Evolutionary conservation across 2,888 invertebrate genomes (phyloP), one percentile per base, ranked within the genome.

Genomic region (Brachylomia viminalis): DNA sequence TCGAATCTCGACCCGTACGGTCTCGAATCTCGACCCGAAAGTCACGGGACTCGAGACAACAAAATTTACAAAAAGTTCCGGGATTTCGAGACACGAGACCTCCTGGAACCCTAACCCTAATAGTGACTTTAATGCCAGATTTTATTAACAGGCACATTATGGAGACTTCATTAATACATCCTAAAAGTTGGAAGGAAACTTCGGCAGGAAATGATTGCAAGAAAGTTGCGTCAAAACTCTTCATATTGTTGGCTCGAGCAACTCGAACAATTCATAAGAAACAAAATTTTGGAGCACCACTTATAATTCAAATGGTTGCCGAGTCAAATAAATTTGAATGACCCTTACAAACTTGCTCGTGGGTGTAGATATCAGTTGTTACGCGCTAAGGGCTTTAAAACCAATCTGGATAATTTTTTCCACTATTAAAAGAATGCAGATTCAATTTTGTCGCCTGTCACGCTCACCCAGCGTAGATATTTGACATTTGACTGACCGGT

Each of bases 151-250:
- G 20, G 45, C 27, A 42, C 11, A 42, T 27, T 2, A 10, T 62
- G 17, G 4, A 62, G n/a, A n/a, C n/a, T 42, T 13, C 27, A 1
- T 33, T 33, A 6, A n/a, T 33, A 5, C 11, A 42, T 8, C 20
- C 5, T 2, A 7, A 23, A 38, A 49, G 8, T 42, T 58, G 0
- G 2, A 38, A 42, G 3, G 20, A 77, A 27, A n/a, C 11, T 47
- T 47, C 27, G 33, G 3, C 17, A 74, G 66, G 47, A 74, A 83
- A 58, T 72, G 1, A 62, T 23, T 72, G 59, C 83, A 72, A 65
- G 72, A 79, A 71, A 76, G 69, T 82, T 70, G 71, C 45, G 47
- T 27, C 17, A 13, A 77, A 81, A 82, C 64, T 73, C 27, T 17
- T 8, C 17, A n/a, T 38, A 52, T 52, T 65, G 30, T 8, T 47